A percentile compares a stretch with the other conserved stretches of the same genome.
These are phyloP conservation scores for Pandion haliaetus DNA, from an alignment of 2,113 vertebrate genomes.

Conservation along the genomic window DNA sequence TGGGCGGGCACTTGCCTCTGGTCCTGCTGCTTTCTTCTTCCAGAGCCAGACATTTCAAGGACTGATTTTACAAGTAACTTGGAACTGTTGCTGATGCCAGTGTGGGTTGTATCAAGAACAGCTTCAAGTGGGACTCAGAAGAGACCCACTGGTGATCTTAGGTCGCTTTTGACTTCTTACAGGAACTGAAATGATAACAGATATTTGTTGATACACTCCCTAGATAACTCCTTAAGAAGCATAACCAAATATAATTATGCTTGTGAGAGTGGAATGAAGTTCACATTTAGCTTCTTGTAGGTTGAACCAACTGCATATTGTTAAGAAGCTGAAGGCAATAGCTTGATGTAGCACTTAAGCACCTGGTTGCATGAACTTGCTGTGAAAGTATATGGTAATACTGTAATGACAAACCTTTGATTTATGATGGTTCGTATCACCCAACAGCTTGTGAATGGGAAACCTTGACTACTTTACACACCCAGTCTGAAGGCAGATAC, in stretches of 20 bases:
- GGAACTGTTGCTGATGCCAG: not conserved
- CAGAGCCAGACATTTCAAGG: not conserved
- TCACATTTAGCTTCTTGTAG: not conserved
- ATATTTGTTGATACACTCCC: not conserved
- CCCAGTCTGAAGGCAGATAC: not conserved
- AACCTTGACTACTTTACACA: not conserved
- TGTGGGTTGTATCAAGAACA: not conserved
- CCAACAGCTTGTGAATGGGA: not conserved
- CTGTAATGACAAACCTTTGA: not conserved
- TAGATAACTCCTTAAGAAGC: not conserved
- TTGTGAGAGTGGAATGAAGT: not conserved
- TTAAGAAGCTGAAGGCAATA: not conserved
- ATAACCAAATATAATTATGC: not conserved
- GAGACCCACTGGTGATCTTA: not conserved
- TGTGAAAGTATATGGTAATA: not conserved
- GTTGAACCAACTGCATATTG: not conserved
- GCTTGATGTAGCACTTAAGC: not conserved
- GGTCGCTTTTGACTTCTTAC: not conserved
- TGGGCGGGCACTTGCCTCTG: not conserved
- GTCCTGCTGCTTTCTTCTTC: not conserved
- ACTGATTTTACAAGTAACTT: not conserved
- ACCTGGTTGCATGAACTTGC: not conserved
- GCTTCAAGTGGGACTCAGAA: not conserved
- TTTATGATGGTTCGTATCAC: not conserved
- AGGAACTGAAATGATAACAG: not conserved